phyloP scores from a whole-genome alignment of 2,888 invertebrate species.

The Campoletis raptor region DNA sequence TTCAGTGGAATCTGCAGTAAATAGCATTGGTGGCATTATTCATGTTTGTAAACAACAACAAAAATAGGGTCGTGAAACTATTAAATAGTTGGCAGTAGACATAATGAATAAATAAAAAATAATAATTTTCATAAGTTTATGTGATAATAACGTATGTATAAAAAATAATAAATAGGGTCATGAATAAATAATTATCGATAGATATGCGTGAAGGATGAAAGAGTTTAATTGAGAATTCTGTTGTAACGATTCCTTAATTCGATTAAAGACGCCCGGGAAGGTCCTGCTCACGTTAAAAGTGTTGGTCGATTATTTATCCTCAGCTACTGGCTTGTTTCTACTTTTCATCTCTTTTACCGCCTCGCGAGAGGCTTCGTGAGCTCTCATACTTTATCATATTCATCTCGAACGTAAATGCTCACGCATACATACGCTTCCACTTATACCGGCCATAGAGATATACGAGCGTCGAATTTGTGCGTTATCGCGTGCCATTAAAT shows the following conservation, averaged over 20 bases:
- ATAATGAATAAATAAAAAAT: constrained; percentile 3
- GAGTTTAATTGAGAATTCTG: constrained; percentile 73
- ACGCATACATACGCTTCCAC: constrained; percentile 24
- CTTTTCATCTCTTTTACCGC: constrained; percentile 38
- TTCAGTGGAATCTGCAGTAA: constrained; percentile 9
- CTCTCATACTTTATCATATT: constrained; percentile 68
- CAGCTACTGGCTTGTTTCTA: constrained; percentile 37
- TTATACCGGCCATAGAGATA: constrained; percentile 8
- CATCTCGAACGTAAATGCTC: constrained; percentile 29
- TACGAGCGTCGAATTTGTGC: constrained; percentile 55
- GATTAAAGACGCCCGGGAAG: constrained; percentile 66
- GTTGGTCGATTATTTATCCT: constrained; percentile 39
- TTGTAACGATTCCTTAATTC: constrained; percentile 70
- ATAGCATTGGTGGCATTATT: not conserved
- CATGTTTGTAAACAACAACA: not conserved
- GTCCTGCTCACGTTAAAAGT: not conserved
- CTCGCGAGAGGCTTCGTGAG: constrained; percentile 61
- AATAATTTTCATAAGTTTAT: not conserved
- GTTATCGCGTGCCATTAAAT: constrained; percentile 64
- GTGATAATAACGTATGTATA: not conserved
- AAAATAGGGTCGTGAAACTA: not conserved
- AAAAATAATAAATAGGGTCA: not conserved
- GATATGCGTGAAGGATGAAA: constrained; percentile 59
- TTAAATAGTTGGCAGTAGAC: not conserved
- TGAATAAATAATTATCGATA: not conserved